phyloP scores from a whole-genome alignment of 2,113 vertebrate genomes.

The Sialia sialis region DNA sequence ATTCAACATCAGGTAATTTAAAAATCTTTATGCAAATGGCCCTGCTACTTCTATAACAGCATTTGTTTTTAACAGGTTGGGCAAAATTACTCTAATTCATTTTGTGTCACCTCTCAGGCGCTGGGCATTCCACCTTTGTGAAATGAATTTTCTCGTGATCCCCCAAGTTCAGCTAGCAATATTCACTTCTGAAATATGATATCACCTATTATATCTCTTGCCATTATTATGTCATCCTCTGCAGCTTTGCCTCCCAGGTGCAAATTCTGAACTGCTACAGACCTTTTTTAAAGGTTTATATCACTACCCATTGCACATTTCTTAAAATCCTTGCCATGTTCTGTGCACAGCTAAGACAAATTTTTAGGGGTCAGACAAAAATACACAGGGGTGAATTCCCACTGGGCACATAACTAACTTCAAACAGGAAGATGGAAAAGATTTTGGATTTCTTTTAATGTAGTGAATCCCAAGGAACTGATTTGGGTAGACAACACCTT shows the following conservation, averaged over 20 bases:
- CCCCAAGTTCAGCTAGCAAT: not conserved
- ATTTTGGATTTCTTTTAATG: not conserved
- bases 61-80: not conserved
- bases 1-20: not conserved
- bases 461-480: not conserved
- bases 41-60: not conserved
- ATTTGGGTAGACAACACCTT: not conserved
- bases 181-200: not conserved
- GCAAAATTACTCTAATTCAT: not conserved
- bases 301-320: fast-evolving
- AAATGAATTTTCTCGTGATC: not conserved
- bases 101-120: not conserved
- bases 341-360: not conserved
- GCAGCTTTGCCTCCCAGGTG: not conserved
- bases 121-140: not conserved
- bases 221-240: not conserved
- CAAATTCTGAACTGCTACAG: not conserved
- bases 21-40: not conserved
- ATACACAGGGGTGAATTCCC: not conserved
- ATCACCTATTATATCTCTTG: not conserved
- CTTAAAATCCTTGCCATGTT: not conserved
- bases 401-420: not conserved
- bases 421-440: not conserved
- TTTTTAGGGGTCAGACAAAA: not conserved
- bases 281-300: not conserved